These are phyloP conservation scores for Rynchops niger DNA, from an alignment of 2,113 vertebrate genomes.

Conservation along the genomic window DNA sequence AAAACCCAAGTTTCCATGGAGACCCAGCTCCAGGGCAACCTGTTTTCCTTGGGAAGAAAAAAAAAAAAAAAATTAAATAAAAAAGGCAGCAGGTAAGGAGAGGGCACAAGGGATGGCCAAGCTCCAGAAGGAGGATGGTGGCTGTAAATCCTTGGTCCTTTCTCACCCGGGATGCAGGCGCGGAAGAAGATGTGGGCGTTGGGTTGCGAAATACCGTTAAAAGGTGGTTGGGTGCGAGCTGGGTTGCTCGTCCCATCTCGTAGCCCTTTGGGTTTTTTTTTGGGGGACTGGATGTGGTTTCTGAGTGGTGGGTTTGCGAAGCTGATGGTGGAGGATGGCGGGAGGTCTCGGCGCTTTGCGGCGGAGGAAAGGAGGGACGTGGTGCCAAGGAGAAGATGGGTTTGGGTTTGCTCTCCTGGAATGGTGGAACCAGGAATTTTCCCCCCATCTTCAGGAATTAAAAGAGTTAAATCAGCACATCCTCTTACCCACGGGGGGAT, in stretches of 20 bases:
- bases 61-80: background rate
- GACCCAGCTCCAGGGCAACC: slow-evolving; percentile 78
- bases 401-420: background rate
- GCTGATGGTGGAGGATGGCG: too few species aligned
- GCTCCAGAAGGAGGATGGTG: background rate
- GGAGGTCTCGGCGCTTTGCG: background rate
- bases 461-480: background rate
- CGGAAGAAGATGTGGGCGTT: background rate
- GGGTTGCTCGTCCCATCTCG: accelerated
- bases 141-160: background rate
- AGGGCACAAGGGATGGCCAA: background rate
- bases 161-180: background rate
- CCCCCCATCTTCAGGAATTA: background rate
- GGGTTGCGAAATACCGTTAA: background rate
- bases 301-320: background rate
- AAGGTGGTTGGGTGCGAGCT: background rate
- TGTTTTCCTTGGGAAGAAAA: slow-evolving; percentile 51
- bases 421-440: background rate
- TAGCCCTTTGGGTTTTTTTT: accelerated
- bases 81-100: slow-evolving; percentile 70
- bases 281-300: background rate
- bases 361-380: accelerated
- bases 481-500: accelerated
- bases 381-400: background rate
- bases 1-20: slow-evolving; percentile 81